Conservation (phyloP, 1,140 invertebrate species). For the Coenobita brevimanus region DNA sequence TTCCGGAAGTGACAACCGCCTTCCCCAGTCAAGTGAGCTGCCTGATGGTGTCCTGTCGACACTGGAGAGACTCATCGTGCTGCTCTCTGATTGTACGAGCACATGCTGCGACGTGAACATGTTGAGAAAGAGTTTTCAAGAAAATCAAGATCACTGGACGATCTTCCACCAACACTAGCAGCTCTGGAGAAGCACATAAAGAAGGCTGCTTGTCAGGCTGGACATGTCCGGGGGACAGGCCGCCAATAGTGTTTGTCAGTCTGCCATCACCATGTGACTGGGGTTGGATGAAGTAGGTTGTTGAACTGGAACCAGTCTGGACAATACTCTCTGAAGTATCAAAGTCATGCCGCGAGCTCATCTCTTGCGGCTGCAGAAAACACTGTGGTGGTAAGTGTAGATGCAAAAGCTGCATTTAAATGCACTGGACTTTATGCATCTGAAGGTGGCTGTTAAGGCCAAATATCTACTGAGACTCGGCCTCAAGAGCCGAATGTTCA, state of each 20-base stretch:
- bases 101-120: no score
- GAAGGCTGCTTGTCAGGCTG: neutral
- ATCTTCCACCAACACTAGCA: neutral
- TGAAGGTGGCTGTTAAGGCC: neutral
- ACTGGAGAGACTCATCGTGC: conserved; percentile 1
- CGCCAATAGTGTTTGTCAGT: no score
- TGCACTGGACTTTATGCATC: neutral
- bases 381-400: neutral
- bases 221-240: neutral
- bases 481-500: neutral
- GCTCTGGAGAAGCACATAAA: neutral
- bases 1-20: no score
- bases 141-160: neutral
- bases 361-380: no score
- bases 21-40: neutral
- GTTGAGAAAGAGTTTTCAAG: no score
- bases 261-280: conserved; percentile 1
- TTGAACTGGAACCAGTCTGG: neutral
- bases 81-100: neutral
- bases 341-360: no score
- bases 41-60: neutral
- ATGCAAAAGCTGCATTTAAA: neutral
- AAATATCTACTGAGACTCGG: no score
- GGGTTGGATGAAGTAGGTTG: neutral
- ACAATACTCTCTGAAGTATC: neutral